These are phyloP conservation scores for Trichacis sp. DNA, from an alignment of 2,888 invertebrate genomes.

Conservation along the genomic window DNA sequence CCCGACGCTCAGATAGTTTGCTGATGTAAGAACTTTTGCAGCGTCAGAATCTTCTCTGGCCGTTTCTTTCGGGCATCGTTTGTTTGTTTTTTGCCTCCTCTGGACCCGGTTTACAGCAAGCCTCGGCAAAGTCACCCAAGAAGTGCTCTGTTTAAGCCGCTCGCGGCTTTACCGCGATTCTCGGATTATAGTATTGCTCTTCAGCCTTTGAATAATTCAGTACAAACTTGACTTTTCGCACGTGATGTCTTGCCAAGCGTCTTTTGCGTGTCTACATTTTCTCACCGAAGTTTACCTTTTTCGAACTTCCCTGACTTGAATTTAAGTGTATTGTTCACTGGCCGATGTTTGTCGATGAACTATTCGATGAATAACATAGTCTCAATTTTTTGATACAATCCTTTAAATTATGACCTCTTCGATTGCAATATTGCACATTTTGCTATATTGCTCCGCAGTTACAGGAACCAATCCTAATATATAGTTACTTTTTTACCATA, in stretches of 20 bases:
- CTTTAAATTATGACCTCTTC: no score
- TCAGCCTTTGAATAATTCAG: conserved; percentile 66
- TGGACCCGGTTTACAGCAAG: conserved; percentile 48
- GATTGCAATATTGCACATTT: no score
- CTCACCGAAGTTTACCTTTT: no score
- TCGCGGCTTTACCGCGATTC: conserved; percentile 41
- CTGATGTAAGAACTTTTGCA: conserved; percentile 41
- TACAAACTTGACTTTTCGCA: conserved; percentile 57
- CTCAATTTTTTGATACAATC: no score
- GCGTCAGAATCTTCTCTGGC: conserved; percentile 21
- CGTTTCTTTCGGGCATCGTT: conserved; percentile 28
- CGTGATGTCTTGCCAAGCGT: conserved; percentile 36
- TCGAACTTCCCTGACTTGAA: no score
- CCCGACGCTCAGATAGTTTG: conserved; percentile 20
- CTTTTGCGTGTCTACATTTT: no score
- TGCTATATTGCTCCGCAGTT: no score
- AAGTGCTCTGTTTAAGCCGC: conserved; percentile 47
- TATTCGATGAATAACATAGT: no score
- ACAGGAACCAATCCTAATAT: no score
- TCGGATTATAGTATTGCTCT: conserved; percentile 66
- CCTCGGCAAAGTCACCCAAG: conserved; percentile 59
- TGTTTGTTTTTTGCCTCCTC: conserved; percentile 44
- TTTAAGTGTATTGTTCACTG: conserved; percentile 49
- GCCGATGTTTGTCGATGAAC: no score
- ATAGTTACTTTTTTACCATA: no score